phyloP scores from a whole-genome alignment of 2,113 vertebrate genomes.

The Heterocephalus glaber region DNA sequence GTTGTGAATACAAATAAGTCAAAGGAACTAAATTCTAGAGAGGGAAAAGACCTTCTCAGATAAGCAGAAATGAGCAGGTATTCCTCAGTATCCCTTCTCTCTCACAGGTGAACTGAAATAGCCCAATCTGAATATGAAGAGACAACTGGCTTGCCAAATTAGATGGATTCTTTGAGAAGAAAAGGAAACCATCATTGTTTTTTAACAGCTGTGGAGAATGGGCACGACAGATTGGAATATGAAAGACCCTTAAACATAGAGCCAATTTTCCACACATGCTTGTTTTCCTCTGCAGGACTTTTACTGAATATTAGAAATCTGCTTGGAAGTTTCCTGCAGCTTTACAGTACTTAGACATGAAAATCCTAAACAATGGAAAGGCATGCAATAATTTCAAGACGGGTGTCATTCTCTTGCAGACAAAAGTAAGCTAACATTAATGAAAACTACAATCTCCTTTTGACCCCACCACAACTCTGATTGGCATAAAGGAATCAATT shows the following conservation, averaged over 20 bases:
- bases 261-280: neutral
- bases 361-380: neutral
- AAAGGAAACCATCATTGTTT: neutral
- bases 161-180: neutral
- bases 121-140: neutral
- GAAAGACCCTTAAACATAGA: neutral
- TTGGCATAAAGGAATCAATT: neutral
- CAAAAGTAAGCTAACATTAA: neutral
- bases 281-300: neutral
- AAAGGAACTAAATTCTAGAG: neutral
- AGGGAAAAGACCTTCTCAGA: neutral
- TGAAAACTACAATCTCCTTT: neutral
- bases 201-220: conserved; percentile 32
- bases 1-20: neutral
- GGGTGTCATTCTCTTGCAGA: neutral
- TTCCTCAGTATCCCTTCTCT: neutral
- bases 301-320: neutral
- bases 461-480: neutral
- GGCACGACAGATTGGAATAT: neutral
- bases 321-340: neutral
- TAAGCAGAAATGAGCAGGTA: neutral
- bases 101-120: neutral
- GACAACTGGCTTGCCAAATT: neutral
- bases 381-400: neutral
- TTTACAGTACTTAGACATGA: neutral